phyloP scores from a whole-genome alignment of 2,113 vertebrate genomes.

The Zosterops lateralis region DNA sequence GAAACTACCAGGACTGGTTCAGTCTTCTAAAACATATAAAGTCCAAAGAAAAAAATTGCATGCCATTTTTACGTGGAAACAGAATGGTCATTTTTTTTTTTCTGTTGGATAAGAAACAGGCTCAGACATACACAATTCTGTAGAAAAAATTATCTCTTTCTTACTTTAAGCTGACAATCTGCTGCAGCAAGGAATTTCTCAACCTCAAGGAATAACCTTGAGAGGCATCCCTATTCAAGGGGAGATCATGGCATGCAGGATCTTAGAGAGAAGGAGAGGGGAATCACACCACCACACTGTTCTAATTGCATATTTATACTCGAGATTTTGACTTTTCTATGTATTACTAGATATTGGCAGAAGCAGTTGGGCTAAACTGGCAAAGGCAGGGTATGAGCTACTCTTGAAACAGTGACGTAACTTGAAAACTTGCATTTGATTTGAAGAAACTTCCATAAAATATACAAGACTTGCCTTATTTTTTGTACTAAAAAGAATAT shows the following conservation, averaged over 20 bases:
- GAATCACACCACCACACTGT: not conserved
- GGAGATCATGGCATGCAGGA: not conserved
- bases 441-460: not conserved
- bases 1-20: not conserved
- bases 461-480: not conserved
- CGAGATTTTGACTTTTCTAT: not conserved
- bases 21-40: not conserved
- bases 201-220: not conserved
- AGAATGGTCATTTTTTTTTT: not conserved
- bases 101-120: not conserved
- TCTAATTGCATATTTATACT: not conserved
- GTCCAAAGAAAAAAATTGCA: not conserved
- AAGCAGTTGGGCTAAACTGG: not conserved
- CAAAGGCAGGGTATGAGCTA: not conserved
- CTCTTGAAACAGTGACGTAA: not conserved
- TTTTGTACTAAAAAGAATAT: not conserved
- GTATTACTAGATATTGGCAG: not conserved
- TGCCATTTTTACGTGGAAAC: not conserved
- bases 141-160: not conserved
- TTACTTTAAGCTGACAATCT: not conserved
- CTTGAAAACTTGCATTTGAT: not conserved
- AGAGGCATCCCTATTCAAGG: not conserved
- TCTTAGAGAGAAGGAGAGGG: not conserved
- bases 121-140: not conserved
- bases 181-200: not conserved